Evolutionary conservation across 2,888 invertebrate species (phyloP).

Genomic region (Marasmarcha lunaedactyla): DNA sequence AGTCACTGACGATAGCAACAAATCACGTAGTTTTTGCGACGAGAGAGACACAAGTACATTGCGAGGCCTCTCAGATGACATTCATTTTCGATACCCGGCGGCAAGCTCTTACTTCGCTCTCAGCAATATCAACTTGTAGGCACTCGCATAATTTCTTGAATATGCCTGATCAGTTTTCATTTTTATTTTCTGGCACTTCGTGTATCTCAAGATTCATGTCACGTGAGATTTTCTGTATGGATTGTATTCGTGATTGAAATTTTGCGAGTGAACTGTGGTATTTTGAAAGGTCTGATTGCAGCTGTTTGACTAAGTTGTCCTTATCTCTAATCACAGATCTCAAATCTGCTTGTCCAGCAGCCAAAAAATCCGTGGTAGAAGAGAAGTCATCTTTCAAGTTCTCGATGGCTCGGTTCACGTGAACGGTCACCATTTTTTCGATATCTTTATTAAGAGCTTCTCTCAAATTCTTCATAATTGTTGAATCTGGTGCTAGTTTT

Average conservation of each 20-base stretch:
- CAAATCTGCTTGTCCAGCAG: not conserved
- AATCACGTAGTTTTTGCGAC: slow-evolving; percentile 8
- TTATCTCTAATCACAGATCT: slow-evolving; percentile 1
- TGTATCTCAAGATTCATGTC: slow-evolving; percentile 3
- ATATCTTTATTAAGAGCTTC: slow-evolving; percentile 2
- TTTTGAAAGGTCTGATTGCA: not conserved
- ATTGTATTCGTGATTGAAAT: not conserved
- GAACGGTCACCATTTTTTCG: not conserved
- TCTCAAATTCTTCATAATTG: not conserved
- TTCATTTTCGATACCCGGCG: slow-evolving; percentile 1
- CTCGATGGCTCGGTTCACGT: slow-evolving; percentile 1
- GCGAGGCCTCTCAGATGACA: not conserved
- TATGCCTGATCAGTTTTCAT: not conserved
- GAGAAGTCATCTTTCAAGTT: slow-evolving; percentile 2
- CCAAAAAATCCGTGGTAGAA: slow-evolving; percentile 1
- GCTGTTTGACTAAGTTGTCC: not conserved
- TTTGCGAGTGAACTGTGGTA: not conserved
- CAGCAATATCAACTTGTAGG: not conserved
- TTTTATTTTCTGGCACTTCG: slow-evolving; percentile 1
- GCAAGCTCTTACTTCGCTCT: no score
- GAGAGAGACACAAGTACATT: slow-evolving; percentile 3
- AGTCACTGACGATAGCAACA: not conserved
- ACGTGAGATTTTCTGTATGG: slow-evolving; percentile 2
- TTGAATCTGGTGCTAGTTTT: not conserved
- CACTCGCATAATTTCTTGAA: not conserved